Evolutionary conservation across 2,797 vertebrate genomes (phyloP).

Genomic region (Allobates femoralis): DNA sequence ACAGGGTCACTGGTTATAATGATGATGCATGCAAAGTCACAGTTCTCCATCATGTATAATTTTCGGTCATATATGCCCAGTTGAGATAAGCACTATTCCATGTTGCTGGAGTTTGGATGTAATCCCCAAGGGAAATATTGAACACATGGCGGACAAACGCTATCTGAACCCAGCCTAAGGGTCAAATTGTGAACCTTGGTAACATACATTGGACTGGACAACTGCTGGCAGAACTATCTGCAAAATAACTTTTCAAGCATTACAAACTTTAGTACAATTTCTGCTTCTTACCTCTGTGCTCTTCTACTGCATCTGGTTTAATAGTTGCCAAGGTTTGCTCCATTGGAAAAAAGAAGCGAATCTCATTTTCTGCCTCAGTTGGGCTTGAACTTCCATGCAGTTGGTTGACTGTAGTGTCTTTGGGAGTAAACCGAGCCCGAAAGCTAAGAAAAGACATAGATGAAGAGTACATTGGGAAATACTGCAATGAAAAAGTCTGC

Average conservation of each 20-base stretch:
- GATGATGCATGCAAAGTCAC: too few species aligned
- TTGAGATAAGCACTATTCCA: too few species aligned
- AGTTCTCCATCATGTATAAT: too few species aligned
- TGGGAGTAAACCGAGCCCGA: conserved; percentile 75
- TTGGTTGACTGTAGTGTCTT: conserved; percentile 77
- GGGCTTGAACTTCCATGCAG: conserved; percentile 84
- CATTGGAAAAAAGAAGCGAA: conserved; percentile 87
- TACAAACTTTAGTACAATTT: background rate
- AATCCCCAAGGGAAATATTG: too few species aligned
- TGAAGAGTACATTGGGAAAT: background rate
- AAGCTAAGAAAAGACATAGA: conserved; percentile 74
- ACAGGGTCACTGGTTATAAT: too few species aligned
- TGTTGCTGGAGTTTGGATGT: too few species aligned
- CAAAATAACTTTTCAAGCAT: background rate
- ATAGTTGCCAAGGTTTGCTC: conserved; percentile 87
- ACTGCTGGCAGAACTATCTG: background rate
- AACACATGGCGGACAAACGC: too few species aligned
- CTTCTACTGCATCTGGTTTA: conserved; percentile 82
- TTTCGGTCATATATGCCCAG: too few species aligned
- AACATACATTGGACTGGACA: too few species aligned
- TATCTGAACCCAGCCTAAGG: too few species aligned
- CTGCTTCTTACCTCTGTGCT: conserved; percentile 79
- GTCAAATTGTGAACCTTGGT: too few species aligned
- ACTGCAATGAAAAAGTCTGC: too few species aligned
- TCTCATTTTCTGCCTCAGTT: conserved; percentile 79